A percentile compares a stretch with the other conserved stretches of the same genome.
Conservation (phyloP, 2,113 vertebrate genomes). For the Hippolais icterina region DNA sequence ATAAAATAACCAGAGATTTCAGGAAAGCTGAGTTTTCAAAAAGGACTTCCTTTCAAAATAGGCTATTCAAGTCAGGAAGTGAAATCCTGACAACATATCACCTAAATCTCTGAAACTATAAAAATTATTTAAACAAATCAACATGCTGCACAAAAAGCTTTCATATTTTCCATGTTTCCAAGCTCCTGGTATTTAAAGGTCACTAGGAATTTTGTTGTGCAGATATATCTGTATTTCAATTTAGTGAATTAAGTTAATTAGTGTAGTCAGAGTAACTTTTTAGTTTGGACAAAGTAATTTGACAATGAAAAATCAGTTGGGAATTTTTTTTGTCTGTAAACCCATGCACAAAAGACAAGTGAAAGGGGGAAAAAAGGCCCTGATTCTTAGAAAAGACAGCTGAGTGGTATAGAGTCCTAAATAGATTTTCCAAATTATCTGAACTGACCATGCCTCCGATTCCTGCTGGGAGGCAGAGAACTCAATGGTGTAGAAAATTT, state of each 20-base stretch:
- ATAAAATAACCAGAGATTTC: neutral
- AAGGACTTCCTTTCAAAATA: neutral
- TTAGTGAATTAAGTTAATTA: neutral
- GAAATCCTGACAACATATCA: neutral
- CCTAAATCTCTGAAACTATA: neutral
- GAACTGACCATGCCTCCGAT: neutral
- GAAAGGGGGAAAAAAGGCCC: rapidly evolving
- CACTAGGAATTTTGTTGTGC: neutral
- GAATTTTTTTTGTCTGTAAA: neutral
- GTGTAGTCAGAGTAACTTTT: neutral
- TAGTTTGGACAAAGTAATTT: neutral
- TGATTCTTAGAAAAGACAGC: neutral
- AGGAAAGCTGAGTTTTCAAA: neutral
- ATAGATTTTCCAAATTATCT: neutral
- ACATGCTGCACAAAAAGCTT: neutral
- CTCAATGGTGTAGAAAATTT: neutral
- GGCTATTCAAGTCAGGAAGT: neutral
- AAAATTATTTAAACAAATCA: neutral
- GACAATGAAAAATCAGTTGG: neutral
- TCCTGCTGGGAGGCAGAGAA: neutral
- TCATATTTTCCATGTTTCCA: neutral
- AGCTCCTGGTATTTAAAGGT: neutral
- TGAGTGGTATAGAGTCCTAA: neutral
- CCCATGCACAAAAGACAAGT: neutral
- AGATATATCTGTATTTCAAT: neutral